A percentile compares a stretch with the other conserved stretches of the same genome.
These are phyloP conservation scores for Axinella damicornis DNA, from an alignment of 37 sponge, comb jelly and placozoan species.

Conservation along the genomic window DNA sequence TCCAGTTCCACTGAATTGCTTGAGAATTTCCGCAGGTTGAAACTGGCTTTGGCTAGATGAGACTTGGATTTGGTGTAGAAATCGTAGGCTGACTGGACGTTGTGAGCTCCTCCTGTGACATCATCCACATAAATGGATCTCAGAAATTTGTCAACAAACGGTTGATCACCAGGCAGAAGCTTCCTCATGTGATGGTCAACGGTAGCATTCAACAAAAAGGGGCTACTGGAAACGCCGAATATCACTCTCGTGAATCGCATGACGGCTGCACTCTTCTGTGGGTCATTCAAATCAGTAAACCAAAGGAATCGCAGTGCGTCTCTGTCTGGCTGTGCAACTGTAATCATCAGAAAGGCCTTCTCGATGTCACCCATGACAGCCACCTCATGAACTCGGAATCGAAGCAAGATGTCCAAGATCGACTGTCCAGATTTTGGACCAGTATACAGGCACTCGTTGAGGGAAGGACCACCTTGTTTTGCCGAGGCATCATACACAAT, in stretches of 20 bases:
- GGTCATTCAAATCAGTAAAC: not conserved
- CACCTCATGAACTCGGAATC: conserved; percentile 13
- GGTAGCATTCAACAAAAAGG: too few species aligned
- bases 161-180: not conserved
- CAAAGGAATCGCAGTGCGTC: conserved; percentile 2
- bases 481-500: conserved; percentile 38
- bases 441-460: too few species aligned
- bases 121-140: conserved; percentile 38
- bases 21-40: conserved; percentile 15
- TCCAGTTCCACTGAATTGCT: conserved; percentile 17
- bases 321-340: not conserved
- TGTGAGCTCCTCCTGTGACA: not conserved
- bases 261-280: not conserved
- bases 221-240: conserved; percentile 2
- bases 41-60: not conserved
- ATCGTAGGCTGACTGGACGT: conserved; percentile 8
- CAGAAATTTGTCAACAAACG: conserved; percentile 18
- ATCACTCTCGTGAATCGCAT: conserved; percentile 20
- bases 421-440: conserved; percentile 7
- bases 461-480: too few species aligned
- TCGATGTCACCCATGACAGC: conserved; percentile 8
- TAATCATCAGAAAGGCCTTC: too few species aligned
- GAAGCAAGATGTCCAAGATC: conserved; percentile 13
- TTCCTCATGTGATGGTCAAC: conserved; percentile 21
- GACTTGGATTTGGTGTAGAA: conserved; percentile 2